Conservation (phyloP, 2,113 vertebrate species). For the Toxostoma redivivum region DNA sequence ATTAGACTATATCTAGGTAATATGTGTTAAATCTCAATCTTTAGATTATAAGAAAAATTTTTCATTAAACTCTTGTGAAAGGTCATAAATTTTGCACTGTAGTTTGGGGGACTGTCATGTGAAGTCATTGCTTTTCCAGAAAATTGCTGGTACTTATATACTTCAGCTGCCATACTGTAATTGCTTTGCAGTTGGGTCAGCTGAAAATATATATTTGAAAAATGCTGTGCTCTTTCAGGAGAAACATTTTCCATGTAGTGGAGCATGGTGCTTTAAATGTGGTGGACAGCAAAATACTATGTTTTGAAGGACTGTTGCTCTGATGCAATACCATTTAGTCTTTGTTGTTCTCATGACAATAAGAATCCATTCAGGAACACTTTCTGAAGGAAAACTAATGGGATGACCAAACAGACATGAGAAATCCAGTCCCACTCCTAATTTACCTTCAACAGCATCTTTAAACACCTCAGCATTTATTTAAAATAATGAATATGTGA, state of each 20-base stretch:
- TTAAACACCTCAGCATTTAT: constrained; percentile 24
- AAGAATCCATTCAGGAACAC: background rate
- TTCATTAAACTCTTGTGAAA: background rate
- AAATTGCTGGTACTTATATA: background rate
- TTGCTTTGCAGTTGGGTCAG: background rate
- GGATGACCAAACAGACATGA: background rate
- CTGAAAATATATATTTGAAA: background rate
- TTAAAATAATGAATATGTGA: constrained; percentile 28
- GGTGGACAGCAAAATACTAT: background rate
- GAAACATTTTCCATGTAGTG: background rate
- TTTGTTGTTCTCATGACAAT: background rate
- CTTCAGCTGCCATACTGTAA: background rate
- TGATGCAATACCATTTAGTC: background rate
- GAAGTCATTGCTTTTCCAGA: background rate
- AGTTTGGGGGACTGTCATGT: background rate
- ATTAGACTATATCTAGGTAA: background rate
- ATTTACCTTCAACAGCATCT: background rate
- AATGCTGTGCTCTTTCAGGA: background rate
- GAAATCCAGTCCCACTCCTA: background rate
- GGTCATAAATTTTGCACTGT: background rate
- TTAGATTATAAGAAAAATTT: background rate
- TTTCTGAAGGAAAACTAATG: constrained; percentile 10
- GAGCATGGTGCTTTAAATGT: background rate
- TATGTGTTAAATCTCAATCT: background rate
- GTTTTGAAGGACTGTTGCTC: background rate